Evolutionary conservation across 2,113 vertebrate species (phyloP).

Genomic region (Microcebus tavaratra): DNA sequence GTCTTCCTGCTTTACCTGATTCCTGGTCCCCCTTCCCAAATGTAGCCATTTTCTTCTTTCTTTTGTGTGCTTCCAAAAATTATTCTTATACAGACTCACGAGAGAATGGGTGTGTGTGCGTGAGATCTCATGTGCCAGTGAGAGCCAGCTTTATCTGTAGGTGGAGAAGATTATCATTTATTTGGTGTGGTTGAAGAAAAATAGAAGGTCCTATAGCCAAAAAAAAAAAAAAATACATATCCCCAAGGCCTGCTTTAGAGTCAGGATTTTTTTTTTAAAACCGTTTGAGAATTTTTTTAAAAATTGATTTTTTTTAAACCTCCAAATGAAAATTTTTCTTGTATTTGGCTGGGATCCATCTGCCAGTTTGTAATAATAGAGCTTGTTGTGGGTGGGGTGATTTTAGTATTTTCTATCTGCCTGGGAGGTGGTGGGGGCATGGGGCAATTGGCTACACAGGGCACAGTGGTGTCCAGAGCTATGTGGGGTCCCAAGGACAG

Average conservation of each 20-base stretch:
- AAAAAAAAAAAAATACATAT: not conserved
- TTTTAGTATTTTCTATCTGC: not conserved
- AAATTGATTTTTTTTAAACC: not conserved
- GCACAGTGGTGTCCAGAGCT: not conserved
- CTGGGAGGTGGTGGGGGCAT: not conserved
- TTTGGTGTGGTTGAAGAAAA: not conserved
- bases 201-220: not conserved
- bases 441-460: not conserved
- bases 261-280: not conserved
- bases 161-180: not conserved
- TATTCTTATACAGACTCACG: not conserved
- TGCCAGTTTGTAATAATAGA: not conserved
- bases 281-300: constrained; percentile 41
- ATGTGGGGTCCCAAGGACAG: too few relatives aligned
- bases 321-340: not conserved
- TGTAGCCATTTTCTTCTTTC: not conserved
- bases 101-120: not conserved
- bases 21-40: not conserved
- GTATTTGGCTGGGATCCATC: not conserved
- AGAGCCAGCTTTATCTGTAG: not conserved
- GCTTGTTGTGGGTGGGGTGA: not conserved
- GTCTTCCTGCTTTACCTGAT: not conserved
- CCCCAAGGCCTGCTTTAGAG: not conserved
- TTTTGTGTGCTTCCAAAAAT: constrained; percentile 2
- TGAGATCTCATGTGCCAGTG: not conserved